These are phyloP conservation scores for Epistrophe grossulariae DNA, from an alignment of 2,888 invertebrate genomes.

Conservation along the genomic window DNA sequence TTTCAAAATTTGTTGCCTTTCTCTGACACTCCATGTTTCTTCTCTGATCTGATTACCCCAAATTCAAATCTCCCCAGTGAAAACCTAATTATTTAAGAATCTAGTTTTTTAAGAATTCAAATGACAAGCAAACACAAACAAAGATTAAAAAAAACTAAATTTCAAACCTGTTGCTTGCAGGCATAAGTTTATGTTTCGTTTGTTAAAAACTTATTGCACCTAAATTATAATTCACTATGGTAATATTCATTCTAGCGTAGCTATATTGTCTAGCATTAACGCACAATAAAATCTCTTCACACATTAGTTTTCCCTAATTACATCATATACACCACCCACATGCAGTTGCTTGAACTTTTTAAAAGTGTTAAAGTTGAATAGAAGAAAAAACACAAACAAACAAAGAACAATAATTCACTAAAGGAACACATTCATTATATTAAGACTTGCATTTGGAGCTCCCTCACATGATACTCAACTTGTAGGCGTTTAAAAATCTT, in stretches of 20 bases:
- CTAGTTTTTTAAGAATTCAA: too few relatives aligned
- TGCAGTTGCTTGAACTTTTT: background rate
- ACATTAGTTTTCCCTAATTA: slow-evolving; percentile 28
- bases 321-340: background rate
- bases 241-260: slow-evolving; percentile 47
- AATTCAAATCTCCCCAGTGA: too few relatives aligned
- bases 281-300: slow-evolving; percentile 46
- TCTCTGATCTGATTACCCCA: too few relatives aligned
- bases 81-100: too few relatives aligned
- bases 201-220: slow-evolving; percentile 31
- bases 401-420: slow-evolving; percentile 26
- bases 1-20: too few relatives aligned
- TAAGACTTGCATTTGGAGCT: background rate
- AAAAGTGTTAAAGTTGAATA: background rate
- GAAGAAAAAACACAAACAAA: slow-evolving; percentile 20
- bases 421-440: slow-evolving; percentile 1
- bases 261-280: slow-evolving; percentile 23
- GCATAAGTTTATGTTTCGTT: slow-evolving; percentile 16
- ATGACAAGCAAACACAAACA: background rate
- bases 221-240: slow-evolving; percentile 20
- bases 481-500: slow-evolving; percentile 11
- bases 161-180: slow-evolving; percentile 2
- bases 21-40: too few relatives aligned
- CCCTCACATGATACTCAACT: background rate
- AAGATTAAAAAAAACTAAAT: background rate